These are phyloP conservation scores for Brenthis daphne DNA, from an alignment of 2,888 invertebrate genomes.

Conservation along the genomic window DNA sequence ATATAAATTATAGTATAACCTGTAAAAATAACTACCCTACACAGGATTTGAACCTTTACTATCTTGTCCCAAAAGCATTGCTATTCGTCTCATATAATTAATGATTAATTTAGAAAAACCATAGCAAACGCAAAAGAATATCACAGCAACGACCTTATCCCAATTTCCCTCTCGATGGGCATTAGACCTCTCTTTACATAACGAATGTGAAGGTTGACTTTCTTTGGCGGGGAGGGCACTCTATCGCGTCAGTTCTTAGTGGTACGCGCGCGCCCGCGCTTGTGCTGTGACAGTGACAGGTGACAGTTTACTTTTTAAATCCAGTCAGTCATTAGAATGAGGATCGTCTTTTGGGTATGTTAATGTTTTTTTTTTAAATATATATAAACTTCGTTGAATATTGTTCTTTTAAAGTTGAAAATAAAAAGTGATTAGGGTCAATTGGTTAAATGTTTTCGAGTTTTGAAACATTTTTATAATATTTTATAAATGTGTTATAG, in stretches of 20 bases:
- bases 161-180: conserved; percentile 43
- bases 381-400: background rate
- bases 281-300: conserved; percentile 61
- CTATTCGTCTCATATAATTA: too few relatives aligned
- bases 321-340: conserved; percentile 66
- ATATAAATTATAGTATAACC: too few relatives aligned
- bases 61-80: too few relatives aligned
- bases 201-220: conserved; percentile 77
- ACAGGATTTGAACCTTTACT: too few relatives aligned
- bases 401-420: background rate
- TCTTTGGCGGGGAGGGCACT: conserved; percentile 70
- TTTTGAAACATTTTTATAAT: background rate
- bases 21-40: too few relatives aligned
- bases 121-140: conserved; percentile 27
- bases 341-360: conserved; percentile 77
- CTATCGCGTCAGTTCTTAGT: conserved; percentile 59
- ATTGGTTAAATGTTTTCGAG: background rate
- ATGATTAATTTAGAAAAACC: conserved; percentile 18
- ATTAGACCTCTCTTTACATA: conserved; percentile 67
- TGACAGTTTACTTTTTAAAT: conserved; percentile 54
- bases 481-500: background rate
- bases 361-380: background rate
- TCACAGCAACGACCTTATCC: conserved; percentile 45
- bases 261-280: conserved; percentile 71
- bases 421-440: background rate